Conservation (phyloP, 2,797 vertebrate genomes). For the Natrix natrix region DNA sequence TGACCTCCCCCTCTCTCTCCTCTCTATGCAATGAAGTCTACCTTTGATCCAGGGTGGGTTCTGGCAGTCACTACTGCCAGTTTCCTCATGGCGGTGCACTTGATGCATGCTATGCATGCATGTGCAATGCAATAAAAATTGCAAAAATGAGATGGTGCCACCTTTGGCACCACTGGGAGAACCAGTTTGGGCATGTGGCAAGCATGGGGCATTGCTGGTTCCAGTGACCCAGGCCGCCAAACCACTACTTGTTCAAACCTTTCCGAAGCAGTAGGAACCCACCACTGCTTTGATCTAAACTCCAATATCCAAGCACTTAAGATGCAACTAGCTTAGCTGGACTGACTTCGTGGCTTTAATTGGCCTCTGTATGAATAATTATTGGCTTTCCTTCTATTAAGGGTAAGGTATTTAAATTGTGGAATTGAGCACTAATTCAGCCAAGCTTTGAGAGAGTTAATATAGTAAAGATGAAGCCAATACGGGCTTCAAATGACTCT, state of each 20-base stretch:
- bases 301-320: neutral
- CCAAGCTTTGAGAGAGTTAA: neutral
- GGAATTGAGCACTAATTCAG: neutral
- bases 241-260: no score
- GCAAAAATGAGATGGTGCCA: no score
- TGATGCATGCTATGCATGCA: no score
- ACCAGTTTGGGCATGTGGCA: no score
- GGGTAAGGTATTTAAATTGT: neutral
- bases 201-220: no score
- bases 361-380: neutral
- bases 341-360: neutral
- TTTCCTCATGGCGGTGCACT: no score
- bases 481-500: neutral
- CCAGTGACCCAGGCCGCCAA: no score
- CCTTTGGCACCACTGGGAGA: no score
- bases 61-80: no score
- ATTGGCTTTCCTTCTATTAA: neutral
- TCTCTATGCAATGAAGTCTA: neutral
- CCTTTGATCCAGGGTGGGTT: neutral
- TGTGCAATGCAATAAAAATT: no score
- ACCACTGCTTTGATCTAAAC: neutral
- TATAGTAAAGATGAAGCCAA: neutral
- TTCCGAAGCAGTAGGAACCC: no score
- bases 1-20: neutral
- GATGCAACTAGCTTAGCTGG: neutral